Conservation (phyloP, 2,888 invertebrate genomes). For the Thysanoteuthis rhombus region DNA sequence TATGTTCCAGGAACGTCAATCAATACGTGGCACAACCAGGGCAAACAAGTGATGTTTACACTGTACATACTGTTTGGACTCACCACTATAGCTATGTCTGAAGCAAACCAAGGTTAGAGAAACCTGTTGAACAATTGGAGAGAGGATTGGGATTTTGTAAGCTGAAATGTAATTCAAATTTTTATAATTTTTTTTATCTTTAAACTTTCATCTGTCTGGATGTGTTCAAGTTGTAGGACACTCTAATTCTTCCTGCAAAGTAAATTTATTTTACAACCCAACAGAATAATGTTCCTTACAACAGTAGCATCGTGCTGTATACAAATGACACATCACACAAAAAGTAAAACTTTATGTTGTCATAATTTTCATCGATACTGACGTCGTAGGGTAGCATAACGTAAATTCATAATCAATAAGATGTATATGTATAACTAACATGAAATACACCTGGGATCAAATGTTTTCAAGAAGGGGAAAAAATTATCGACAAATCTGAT, state of each 20-base stretch:
- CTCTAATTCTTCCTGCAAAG: background rate
- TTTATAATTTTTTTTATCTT: too few relatives aligned
- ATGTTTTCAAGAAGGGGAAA: too few relatives aligned
- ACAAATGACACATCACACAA: background rate
- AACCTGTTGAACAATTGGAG: constrained; percentile 64
- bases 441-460: too few relatives aligned
- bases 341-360: background rate
- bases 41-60: constrained; percentile 63
- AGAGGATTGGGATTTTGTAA: constrained; percentile 62
- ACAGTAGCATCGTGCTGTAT: background rate
- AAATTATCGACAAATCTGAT: too few relatives aligned
- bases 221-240: background rate
- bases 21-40: constrained; percentile 52
- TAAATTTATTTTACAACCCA: background rate
- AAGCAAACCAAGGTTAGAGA: constrained; percentile 69
- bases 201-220: background rate
- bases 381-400: too few relatives aligned
- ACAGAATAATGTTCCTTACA: background rate
- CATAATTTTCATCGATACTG: too few relatives aligned
- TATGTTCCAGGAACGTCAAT: constrained; percentile 64
- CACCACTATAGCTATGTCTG: constrained; percentile 69
- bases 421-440: too few relatives aligned
- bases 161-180: background rate
- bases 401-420: too few relatives aligned
- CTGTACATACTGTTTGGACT: constrained; percentile 68